These are phyloP conservation scores for Hemicordylus capensis DNA, from an alignment of 2,113 vertebrate genomes.

Conservation along the genomic window DNA sequence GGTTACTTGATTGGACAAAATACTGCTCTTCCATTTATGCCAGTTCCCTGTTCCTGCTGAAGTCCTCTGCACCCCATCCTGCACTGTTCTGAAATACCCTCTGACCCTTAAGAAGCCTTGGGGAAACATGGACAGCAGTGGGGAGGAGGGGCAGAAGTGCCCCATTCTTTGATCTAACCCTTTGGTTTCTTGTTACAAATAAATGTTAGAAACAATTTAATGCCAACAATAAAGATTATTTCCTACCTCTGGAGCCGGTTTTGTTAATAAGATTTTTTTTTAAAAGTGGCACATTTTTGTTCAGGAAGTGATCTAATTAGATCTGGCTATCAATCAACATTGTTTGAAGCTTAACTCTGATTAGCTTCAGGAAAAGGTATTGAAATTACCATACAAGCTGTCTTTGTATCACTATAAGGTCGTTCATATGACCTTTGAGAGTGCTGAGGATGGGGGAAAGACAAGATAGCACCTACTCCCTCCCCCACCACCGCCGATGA, in stretches of 20 bases:
- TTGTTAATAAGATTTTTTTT: conserved; percentile 49
- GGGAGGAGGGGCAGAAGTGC: too few relatives aligned
- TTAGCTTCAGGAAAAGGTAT: conserved; percentile 32
- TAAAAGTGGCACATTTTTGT: conserved; percentile 44
- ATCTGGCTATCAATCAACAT: conserved; percentile 61
- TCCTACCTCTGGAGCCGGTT: not conserved
- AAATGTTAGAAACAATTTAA: not conserved
- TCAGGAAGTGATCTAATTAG: conserved; percentile 69
- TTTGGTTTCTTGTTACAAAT: not conserved
- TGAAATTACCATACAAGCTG: conserved; percentile 35
- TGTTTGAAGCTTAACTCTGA: conserved; percentile 64
- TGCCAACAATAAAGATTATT: conserved; percentile 32
- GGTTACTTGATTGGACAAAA: too few relatives aligned
- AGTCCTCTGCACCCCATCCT: too few relatives aligned
- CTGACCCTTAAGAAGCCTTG: too few relatives aligned
- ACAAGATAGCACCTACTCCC: too few relatives aligned
- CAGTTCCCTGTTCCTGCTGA: too few relatives aligned
- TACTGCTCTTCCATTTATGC: too few relatives aligned
- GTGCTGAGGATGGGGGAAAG: too few relatives aligned
- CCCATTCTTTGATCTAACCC: not conserved
- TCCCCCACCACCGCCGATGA: too few relatives aligned
- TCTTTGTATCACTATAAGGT: conserved; percentile 39
- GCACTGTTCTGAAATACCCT: too few relatives aligned
- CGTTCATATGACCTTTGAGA: too few relatives aligned
- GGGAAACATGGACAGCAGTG: too few relatives aligned